Percentiles rank a stretch among this genome's conserved stretches.
Conservation (phyloP, 2,113 vertebrate species). For the Lanius ludovicianus region DNA sequence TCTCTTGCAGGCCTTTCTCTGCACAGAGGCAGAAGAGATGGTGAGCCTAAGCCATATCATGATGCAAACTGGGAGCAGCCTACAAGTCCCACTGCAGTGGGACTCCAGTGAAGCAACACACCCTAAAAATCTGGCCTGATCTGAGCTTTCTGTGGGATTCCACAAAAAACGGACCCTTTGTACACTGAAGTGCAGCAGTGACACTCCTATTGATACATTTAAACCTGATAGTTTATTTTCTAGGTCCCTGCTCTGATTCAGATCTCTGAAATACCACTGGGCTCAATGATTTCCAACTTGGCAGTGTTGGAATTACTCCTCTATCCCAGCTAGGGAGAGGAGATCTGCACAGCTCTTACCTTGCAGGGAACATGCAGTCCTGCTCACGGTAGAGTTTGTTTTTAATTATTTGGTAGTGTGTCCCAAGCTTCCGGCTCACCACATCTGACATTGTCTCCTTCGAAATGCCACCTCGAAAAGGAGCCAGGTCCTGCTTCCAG, state of each 20-base stretch:
- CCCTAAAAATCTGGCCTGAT: background rate
- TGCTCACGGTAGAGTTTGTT: conserved; percentile 89
- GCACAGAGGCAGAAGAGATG: background rate
- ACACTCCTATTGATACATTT: background rate
- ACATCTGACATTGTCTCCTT: conserved; percentile 80
- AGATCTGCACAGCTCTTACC: conserved; percentile 74
- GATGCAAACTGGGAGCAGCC: background rate
- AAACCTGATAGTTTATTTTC: background rate
- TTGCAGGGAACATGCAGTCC: conserved; percentile 95
- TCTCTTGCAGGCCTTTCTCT: background rate
- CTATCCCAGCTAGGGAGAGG: background rate
- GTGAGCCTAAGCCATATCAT: background rate
- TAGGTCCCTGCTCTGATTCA: background rate
- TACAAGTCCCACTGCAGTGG: background rate
- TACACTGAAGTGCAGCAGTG: background rate
- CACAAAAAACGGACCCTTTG: background rate
- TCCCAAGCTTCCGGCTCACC: conserved; percentile 85
- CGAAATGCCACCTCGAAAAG: conserved; percentile 85
- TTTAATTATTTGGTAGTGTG: conserved; percentile 92
- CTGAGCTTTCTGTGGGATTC: background rate
- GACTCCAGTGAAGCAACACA: background rate
- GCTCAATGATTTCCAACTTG: background rate
- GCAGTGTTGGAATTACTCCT: background rate
- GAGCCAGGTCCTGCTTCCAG: conserved; percentile 82
- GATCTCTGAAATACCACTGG: background rate